Conservation (phyloP, 2,888 invertebrate genomes). For the Pedicia rivosa region DNA sequence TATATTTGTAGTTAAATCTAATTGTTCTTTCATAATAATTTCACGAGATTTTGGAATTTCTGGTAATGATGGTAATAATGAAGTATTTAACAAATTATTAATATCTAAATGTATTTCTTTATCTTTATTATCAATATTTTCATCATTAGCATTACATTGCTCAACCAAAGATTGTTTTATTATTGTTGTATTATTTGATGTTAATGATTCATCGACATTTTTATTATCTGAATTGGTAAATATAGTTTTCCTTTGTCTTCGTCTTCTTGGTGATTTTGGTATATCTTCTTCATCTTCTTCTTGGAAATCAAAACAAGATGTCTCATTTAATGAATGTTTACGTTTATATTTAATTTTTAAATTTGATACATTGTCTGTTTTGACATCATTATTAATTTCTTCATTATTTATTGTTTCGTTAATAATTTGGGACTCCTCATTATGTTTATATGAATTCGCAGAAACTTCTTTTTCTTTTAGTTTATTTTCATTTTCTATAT, state of each 20-base stretch:
- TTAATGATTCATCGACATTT: conserved; percentile 1
- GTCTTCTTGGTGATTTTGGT: conserved; percentile 20
- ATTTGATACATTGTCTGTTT: neutral
- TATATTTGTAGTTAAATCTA: too few species aligned
- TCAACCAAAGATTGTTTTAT: too few species aligned
- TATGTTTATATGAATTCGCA: neutral
- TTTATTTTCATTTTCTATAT: neutral
- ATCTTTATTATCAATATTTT: conserved; percentile 29
- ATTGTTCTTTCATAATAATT: neutral
- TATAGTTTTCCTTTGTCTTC: conserved; percentile 4
- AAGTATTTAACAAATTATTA: conserved; percentile 29
- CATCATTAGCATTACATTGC: conserved; percentile 4
- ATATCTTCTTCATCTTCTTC: conserved; percentile 46
- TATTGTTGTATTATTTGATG: neutral
- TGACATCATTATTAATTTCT: conserved; percentile 1
- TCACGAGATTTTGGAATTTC: conserved; percentile 35
- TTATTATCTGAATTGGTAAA: neutral
- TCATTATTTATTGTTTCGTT: neutral
- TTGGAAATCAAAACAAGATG: conserved; percentile 66
- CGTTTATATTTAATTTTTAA: neutral
- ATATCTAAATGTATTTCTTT: conserved; percentile 45
- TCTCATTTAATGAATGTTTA: conserved; percentile 2
- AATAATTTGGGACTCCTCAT: neutral
- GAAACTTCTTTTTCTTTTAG: neutral
- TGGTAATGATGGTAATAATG: conserved; percentile 29